phyloP scores from a whole-genome alignment of 2,888 invertebrate species.

The Metopia argyrocephala region DNA sequence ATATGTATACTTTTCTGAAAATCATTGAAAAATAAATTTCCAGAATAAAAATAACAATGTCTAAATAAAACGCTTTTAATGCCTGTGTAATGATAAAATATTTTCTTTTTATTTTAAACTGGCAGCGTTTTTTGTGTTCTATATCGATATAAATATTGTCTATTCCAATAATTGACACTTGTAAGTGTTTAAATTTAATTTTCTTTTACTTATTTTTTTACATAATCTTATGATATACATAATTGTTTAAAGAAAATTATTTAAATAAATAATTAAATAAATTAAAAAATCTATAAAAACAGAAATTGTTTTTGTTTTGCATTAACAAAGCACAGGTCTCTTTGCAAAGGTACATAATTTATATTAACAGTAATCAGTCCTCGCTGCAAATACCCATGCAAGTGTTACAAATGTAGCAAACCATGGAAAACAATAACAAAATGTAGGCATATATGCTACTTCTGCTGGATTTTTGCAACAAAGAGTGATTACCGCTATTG shows the following conservation, averaged over 20 bases:
- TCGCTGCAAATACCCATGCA: background rate
- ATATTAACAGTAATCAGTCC: conserved; percentile 31
- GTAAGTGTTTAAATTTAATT: conserved; percentile 48
- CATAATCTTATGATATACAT: background rate
- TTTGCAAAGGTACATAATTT: conserved; percentile 66
- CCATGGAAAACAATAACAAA: no score
- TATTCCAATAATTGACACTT: conserved; percentile 60
- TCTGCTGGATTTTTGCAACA: no score
- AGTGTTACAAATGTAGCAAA: no score
- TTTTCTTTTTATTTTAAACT: background rate
- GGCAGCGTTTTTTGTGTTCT: conserved; percentile 45
- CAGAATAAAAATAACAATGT: background rate
- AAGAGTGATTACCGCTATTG: no score
- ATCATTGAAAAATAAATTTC: no score
- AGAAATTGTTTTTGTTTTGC: conserved; percentile 21
- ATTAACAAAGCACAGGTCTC: conserved; percentile 67
- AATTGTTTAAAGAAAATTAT: background rate
- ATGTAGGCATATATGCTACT: no score
- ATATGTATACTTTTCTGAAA: no score
- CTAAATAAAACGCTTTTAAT: background rate
- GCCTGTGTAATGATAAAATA: background rate
- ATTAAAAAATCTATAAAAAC: background rate
- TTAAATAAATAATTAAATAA: background rate
- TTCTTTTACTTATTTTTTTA: background rate
- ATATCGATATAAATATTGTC: conserved; percentile 35